phyloP scores from a whole-genome alignment of 2,888 invertebrate species.

The Muscina levida region DNA sequence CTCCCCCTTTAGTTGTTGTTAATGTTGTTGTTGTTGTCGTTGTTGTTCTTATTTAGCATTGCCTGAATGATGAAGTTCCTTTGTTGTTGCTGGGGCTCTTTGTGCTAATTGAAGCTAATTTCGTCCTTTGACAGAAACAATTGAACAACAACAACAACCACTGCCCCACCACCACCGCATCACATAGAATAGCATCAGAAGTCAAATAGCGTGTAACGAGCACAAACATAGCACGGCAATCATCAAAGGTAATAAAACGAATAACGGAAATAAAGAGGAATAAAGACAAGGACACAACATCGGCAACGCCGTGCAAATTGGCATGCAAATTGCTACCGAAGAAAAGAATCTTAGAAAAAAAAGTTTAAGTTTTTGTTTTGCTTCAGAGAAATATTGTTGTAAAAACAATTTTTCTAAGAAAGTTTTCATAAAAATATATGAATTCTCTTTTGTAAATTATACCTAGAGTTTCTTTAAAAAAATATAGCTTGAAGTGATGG shows the following conservation, averaged over 20 bases:
- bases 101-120: conserved; percentile 61
- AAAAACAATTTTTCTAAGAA: no score
- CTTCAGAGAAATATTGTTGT: no score
- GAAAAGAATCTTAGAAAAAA: no score
- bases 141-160: conserved; percentile 18
- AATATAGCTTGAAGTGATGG: no score
- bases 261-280: not conserved
- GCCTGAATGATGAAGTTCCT: conserved; percentile 5
- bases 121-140: conserved; percentile 46
- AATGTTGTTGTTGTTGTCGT: not conserved
- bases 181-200: no score
- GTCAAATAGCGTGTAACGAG: conserved; percentile 13
- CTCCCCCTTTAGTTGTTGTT: not conserved
- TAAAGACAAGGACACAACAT: not conserved
- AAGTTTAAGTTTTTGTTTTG: no score
- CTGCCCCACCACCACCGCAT: not conserved
- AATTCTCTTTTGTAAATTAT: no score
- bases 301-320: no score
- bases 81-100: conserved; percentile 31
- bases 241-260: conserved; percentile 11
- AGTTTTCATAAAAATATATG: no score
- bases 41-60: not conserved
- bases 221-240: not conserved
- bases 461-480: no score
- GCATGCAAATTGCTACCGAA: no score